These are phyloP conservation scores for Bubo scandiacus DNA, from an alignment of 2,113 vertebrate genomes.

Conservation along the genomic window DNA sequence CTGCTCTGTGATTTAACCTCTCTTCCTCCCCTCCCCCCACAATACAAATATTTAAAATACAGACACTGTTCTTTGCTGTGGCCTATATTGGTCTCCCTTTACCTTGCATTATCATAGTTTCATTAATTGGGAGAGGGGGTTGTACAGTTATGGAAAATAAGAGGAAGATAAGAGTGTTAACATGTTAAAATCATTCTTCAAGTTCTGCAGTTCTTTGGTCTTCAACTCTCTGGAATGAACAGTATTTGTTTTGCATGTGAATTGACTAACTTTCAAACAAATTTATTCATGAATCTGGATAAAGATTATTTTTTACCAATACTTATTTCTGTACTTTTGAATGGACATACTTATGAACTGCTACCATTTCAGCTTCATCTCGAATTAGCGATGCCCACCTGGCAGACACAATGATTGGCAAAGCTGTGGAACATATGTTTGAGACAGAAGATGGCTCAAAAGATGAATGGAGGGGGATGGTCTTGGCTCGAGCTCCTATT, in stretches of 20 bases:
- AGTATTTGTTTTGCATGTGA: background rate
- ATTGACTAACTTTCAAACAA: background rate
- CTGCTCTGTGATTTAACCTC: background rate
- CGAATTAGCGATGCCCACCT: constrained; percentile 90
- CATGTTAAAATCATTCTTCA: background rate
- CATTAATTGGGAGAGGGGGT: background rate
- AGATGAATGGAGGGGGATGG: constrained; percentile 98
- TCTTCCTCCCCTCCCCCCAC: background rate
- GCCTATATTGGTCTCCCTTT: background rate
- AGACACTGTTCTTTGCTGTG: background rate
- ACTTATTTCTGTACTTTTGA: background rate
- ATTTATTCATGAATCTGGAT: background rate
- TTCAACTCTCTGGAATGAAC: background rate
- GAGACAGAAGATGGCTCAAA: constrained; percentile 97
- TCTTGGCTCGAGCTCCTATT: constrained; percentile 93
- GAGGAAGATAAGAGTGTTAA: background rate
- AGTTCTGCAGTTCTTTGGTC: background rate
- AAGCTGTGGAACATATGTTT: constrained; percentile 98
- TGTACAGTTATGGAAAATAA: background rate
- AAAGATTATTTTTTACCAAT: background rate
- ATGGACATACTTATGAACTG: background rate
- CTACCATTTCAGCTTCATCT: constrained; percentile 81
- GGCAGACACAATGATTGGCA: constrained; percentile 95
- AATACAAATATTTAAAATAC: background rate
- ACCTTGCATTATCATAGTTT: background rate